Evolutionary conservation across 2,113 vertebrate genomes (phyloP), one percentile per base, ranked within the genome.

Genomic region (Tautogolabrus adspersus): DNA sequence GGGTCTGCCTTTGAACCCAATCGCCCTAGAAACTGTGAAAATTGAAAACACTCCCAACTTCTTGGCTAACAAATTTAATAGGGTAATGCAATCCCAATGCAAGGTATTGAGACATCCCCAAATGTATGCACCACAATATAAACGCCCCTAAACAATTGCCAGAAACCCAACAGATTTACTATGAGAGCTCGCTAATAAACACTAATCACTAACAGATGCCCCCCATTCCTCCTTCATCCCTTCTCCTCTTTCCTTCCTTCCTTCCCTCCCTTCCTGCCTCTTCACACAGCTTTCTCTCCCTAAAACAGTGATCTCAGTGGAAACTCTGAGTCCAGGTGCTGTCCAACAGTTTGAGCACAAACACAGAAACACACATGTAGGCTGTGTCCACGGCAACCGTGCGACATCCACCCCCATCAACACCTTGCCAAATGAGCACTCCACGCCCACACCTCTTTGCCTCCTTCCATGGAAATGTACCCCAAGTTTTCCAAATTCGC

Each of bases 251-350:
- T 60, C 19, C 18, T 13, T 59, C 38, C 30, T 57, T 55, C 65
- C 55, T 21, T 60, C 22, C 37, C 42, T 42, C 42, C 23, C 34
- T 30, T n/a, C 46, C 52, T n/a, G 11, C 55, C 40, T 63, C 65
- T 74, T 77, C 73, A 26, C 74, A 63, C 19, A 56, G 15, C 76
- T 65, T 81, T 71, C 88, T 83, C 72, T 79, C 71, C 44, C 55
- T 51, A 37, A 62, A 79, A 72, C 62, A 30, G 89, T 95, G 93
- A 94, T 86, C 93, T 95, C 93, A 94, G 79, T 95, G 95, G 94
- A 94, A 94, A 93, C 65, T 83, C 37, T 90, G 87, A 92, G 79
- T 88, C 30, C 52, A 61, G 64, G 84, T 51, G 64, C 73, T 79
- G 68, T 82, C 59, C 63, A 71, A 66, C 65, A 58, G 47, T 58